Base-by-base conservation (phyloP, 2,113 vertebrate genomes). In the Rattus norvegicus region DNA sequence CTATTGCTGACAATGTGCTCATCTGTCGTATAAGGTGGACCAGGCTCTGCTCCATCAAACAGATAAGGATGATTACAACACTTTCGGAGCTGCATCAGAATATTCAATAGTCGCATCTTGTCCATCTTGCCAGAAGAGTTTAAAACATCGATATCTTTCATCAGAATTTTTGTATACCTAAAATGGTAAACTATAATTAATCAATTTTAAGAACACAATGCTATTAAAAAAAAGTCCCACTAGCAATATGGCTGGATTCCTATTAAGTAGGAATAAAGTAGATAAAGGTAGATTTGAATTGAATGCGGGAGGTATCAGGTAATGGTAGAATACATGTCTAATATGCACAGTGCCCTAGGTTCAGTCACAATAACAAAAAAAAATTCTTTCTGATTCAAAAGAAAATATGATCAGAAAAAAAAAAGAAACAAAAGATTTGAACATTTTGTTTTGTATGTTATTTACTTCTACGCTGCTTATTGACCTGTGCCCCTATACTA, bases 101-200 rank as follows among this genome's bases (percentile, higher is more conserved):
- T 99, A 93, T 99, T 99, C 98, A 99, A 97, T 95, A 99, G 98
- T 14, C 99, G 98, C 99, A 99, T 99, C 97, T 99, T 99, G 96
- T 99, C 99, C 99, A 99, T 99, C 87, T 99, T 99, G 72, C 99
- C 99, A 75, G 99, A 98, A 63, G 99, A 99, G 96, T 99, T 99
- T 94, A 99, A 98, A 98, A 99, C 99, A 94, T 99, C 99, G 7
- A 99, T 99, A 96, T 99, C 99, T 97, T 99, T 99, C 99, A 99
- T 99, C 97, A 99, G 98, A 91, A 99, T 99, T 96, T 98, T 99
- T 33, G 99, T 99, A 94, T 99, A 99, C 99, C 99, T 99, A 95
- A 95, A 97, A 95, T 95, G 93, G 97, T 97, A 93, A 95, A 83
- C 33, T 80, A 86, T 86, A 83, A 97, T 96, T n/a, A 98, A 94